A percentile compares a stretch with the other conserved stretches of the same genome.
These are phyloP conservation scores for Orchesellides sinensis DNA, from an alignment of 2,888 invertebrate species.

Conservation along the genomic window DNA sequence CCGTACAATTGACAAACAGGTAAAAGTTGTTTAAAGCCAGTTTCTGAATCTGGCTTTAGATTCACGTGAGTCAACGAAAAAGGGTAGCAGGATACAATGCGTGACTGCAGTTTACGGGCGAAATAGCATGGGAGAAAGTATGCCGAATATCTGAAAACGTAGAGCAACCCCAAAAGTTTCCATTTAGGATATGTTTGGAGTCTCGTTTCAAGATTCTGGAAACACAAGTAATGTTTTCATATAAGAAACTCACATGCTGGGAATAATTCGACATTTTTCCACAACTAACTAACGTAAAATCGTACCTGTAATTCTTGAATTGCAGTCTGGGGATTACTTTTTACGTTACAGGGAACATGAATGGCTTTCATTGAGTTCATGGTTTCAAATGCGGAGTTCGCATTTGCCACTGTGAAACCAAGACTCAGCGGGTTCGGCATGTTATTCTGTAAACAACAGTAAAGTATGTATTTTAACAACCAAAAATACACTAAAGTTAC, in stretches of 20 bases:
- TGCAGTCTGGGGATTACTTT: background rate
- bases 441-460: slow-evolving; percentile 34
- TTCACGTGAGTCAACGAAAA: slow-evolving; percentile 42
- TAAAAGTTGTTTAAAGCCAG: slow-evolving; percentile 2
- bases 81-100: slow-evolving; percentile 35
- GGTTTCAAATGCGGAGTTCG: background rate
- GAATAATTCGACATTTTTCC: background rate
- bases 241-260: background rate
- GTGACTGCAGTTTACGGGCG: slow-evolving; percentile 12
- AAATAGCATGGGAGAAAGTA: slow-evolving; percentile 40
- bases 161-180: slow-evolving; percentile 49
- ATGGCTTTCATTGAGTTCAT: slow-evolving; percentile 11
- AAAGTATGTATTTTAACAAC: background rate
- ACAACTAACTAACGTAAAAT: background rate
- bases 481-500: background rate
- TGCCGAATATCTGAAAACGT: slow-evolving; percentile 12
- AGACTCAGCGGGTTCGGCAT: slow-evolving; percentile 43
- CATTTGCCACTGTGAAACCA: slow-evolving; percentile 24
- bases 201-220: slow-evolving; percentile 23
- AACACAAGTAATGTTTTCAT: background rate
- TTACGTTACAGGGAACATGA: background rate
- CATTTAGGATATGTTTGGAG: slow-evolving; percentile 31
- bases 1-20: slow-evolving; percentile 52
- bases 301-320: slow-evolving; percentile 14
- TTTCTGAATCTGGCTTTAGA: slow-evolving; percentile 15